Evolutionary conservation across 2,888 invertebrate genomes (phyloP).

Genomic region (Acleris laterana): DNA sequence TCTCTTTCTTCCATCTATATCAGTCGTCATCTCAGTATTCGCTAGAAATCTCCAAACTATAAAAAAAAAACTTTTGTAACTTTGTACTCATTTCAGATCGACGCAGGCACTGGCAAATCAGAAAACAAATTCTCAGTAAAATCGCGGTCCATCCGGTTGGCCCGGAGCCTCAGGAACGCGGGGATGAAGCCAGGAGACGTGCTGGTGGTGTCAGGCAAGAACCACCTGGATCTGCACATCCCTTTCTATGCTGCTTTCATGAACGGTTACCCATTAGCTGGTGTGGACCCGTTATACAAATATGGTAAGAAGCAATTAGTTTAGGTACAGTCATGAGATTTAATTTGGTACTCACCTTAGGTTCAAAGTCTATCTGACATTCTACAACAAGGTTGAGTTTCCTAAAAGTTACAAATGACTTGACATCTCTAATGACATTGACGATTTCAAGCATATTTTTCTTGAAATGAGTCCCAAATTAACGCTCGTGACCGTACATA

Average conservation of each 20-base stretch:
- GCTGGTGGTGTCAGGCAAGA: conserved; percentile 61
- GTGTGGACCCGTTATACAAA: conserved; percentile 66
- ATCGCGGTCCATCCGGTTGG: conserved; percentile 57
- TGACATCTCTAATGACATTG: too few species aligned
- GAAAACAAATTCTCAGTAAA: conserved; percentile 63
- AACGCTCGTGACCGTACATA: too few species aligned
- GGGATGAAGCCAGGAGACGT: conserved; percentile 65
- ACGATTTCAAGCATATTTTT: too few species aligned
- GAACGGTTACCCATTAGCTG: conserved; percentile 62
- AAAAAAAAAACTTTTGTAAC: neutral
- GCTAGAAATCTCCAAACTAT: too few species aligned
- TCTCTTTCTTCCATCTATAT: too few species aligned
- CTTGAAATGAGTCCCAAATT: too few species aligned
- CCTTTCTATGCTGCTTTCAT: conserved; percentile 66
- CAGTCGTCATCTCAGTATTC: too few species aligned
- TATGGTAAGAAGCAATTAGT: conserved; percentile 48
- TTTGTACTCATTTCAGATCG: conserved; percentile 54
- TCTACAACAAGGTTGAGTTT: too few species aligned
- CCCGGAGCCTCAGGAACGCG: conserved; percentile 53
- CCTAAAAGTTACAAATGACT: too few species aligned
- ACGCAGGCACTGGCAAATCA: conserved; percentile 64
- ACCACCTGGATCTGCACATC: conserved; percentile 67
- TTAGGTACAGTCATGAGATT: too few species aligned
- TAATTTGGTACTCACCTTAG: too few species aligned
- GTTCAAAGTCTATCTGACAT: too few species aligned